Conservation (phyloP, 2,888 invertebrate species). For the Drosophila anomelani region DNA sequence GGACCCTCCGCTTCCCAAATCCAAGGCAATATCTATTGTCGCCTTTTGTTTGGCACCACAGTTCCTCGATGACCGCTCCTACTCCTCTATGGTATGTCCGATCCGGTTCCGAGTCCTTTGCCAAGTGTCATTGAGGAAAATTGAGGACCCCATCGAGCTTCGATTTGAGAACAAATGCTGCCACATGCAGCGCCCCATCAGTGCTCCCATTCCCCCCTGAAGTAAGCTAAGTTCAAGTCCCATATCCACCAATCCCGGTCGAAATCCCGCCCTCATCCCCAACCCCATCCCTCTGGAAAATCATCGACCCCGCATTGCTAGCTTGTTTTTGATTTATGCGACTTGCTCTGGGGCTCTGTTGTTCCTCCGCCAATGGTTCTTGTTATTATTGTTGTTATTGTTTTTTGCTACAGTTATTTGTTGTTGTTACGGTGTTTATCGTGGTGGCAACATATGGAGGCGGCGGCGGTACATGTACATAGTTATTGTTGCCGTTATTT, state of each 20-base stretch:
- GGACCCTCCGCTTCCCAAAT: not conserved
- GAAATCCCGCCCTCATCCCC: not conserved
- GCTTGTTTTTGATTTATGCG: conserved; percentile 61
- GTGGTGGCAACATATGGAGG: conserved; percentile 71
- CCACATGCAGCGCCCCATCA: conserved; percentile 57
- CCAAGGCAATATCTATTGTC: not conserved
- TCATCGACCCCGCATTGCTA: conserved; percentile 39
- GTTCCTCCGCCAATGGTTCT: conserved; percentile 36
- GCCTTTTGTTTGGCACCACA: not conserved
- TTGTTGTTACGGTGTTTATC: conserved; percentile 64
- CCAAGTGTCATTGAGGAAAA: conserved; percentile 55
- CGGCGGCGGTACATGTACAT: conserved; percentile 35
- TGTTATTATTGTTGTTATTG: conserved; percentile 47
- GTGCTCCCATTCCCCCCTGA: conserved; percentile 8
- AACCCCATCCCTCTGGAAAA: not conserved
- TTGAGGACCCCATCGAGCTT: conserved; percentile 35
- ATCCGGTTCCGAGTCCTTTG: conserved; percentile 4
- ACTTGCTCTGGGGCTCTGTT: conserved; percentile 16
- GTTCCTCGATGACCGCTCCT: not conserved
- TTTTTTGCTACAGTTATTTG: conserved; percentile 31
- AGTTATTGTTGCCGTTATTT: conserved; percentile 68
- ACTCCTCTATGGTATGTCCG: not conserved
- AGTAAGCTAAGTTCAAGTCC: conserved; percentile 6
- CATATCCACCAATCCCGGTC: conserved; percentile 6
- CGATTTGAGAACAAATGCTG: conserved; percentile 59